Evolutionary conservation across 2,113 vertebrate genomes (phyloP), one percentile per base, ranked within the genome.

Genomic region (Hippocampus mohnikei): DNA sequence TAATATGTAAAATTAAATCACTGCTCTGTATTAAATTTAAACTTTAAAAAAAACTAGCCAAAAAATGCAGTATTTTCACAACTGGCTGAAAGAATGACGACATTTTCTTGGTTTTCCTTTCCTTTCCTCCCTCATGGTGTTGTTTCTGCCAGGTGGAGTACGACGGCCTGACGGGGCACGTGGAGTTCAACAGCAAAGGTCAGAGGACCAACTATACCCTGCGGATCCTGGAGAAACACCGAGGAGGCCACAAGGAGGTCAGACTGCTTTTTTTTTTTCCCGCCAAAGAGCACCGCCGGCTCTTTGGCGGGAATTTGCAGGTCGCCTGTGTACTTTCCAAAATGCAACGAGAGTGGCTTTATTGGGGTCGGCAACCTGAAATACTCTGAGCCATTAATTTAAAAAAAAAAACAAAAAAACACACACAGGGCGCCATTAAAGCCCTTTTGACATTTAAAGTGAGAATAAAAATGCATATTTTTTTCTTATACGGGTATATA

Each of bases 181-280:
- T 97, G 21, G 96, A 97, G 86, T 97, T 97, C 87, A 96, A 97
- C 93, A 97, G 96, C 91, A 96, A 96, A 90, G 96, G 96, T 60
- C 96, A 97, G 86, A 93, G 96, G 76, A 96, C 95, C 79, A 97
- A 97, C 92, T 97, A 97, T 81, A 96, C 94, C 61, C 88, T 97
- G 75, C 90, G 93, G 72, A 94, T 97, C 84, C 88, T 97, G 81
- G 95, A 97, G 90, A 96, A 95, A 85, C 93, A 94, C 69, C 87
- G 90, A 48, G 89, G 93, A 71, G 95, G 95, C 66, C 95, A 95
- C 87, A 94, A 94, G 67, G 93, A 97, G 95, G 96, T 95, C 80
- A 88, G 76, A 73, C 72, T 84, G 72, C 72, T 82, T 68, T 69
- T 59, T 65, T 72, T 53, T 70, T 44, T n/a, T n/a, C n/a, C n/a